Evolutionary conservation across 2,113 vertebrate genomes (phyloP), one percentile per base, ranked within the genome.

Genomic region (Tyto alba): DNA sequence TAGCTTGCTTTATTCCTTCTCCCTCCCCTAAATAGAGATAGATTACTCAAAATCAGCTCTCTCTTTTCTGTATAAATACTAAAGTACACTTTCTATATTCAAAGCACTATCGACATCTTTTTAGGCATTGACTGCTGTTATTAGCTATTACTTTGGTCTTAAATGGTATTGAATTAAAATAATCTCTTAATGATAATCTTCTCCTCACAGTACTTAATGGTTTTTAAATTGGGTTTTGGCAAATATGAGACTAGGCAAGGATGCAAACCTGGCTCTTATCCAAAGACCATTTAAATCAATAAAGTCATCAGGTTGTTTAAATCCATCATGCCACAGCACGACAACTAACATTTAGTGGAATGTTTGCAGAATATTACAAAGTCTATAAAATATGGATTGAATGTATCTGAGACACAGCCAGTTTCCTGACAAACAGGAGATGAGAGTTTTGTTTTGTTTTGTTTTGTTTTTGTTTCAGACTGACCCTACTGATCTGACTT

Each of bases 191-290:
- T 95, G 95, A 88, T 96, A 91, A 97, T 90, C 47, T 69, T 38
- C 34, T 96, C 84, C 89, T 96, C 96, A 92, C 41, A 92, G 32
- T 74, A 89, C 72, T 97, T 97, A 96, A 90, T 85, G 34, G 22
- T 75, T 98, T 97, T 97, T 96, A 88, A 98, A 98, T 97, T 97
- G 91, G 21, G 62, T 91, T 94, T 95, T 97, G 95, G 94, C 89
- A 96, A 93, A 69, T 88, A 40, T 2, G 48, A 73, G 68, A 75
- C 67, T 92, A 80, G 78, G 78, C 59, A 80, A 88, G 63, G 56
- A 77, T 83, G 74, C 63, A 89, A 74, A 25, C 20, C 27, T 91
- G 71, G 47, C 85, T 79, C n/a, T 62, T 88, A 83, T 88, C 81
- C 89, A 96, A 82, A 64, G 53, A 50, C 73, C 32, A 55, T 93